Evolutionary conservation across 2,113 vertebrate genomes (phyloP), one percentile per base, ranked within the genome.

Genomic region (Eclectus roratus): DNA sequence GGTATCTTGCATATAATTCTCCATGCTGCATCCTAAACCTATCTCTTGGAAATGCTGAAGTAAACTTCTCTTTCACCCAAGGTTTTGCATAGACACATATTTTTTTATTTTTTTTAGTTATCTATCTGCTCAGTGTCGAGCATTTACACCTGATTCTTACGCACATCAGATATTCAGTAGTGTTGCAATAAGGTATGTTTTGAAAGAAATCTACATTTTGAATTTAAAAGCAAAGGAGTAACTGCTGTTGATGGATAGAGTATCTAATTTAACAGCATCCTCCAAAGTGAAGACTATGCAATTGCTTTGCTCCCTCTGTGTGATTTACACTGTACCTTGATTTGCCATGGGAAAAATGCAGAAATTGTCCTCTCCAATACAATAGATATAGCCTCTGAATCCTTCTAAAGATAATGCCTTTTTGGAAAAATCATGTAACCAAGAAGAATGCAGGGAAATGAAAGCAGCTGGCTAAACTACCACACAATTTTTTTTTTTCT

Each of bases 341-440:
- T 95, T 93, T 91, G 80, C 73, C 72, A 82, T 13, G 37, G 28
- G 18, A 61, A 81, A 97, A 95, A 97, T 79, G 89, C 55, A 84
- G 80, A 77, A 91, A 80, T 5, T 43, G 6, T 37, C 55, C 41
- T 74, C 86, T 89, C 81, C 85, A 95, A 80, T 86, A 73, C 94
- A 95, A 87, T 21, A 95, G 60, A 88, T 87, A 55, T 25, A 3
- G 17, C 74, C n/a, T 58, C 65, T 66, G 52, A 95, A 86, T 66
- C 61, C 33, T 95, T 82, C 65, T 33, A 63, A 78, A 81, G 31
- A 68, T 11, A 84, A 56, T 15, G 44, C 12, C 33, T 94, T 44
- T 82, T 72, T 65, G 61, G 96, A 96, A 72, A 93, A 92, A 70
- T 46, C 76, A 79, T 60, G 47, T 81, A 78, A 85, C 7, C 28